Conservation (phyloP, 1,140 invertebrate genomes). For the Temnothorax longispinosus region DNA sequence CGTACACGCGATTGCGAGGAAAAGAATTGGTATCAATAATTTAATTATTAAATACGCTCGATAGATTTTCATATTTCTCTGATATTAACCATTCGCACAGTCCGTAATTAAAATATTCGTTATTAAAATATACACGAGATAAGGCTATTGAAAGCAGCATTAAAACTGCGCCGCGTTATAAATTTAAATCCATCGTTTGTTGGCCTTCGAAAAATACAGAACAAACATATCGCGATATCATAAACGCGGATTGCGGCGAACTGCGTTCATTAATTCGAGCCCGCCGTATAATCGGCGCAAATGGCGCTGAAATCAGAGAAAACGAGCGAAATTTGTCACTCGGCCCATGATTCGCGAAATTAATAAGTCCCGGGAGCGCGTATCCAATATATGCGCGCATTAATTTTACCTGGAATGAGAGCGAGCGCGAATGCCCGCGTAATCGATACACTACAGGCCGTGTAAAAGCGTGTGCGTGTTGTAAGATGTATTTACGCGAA, state of each 20-base stretch:
- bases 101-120: background rate
- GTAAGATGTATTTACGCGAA: slow-evolving; percentile 45
- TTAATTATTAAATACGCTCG: background rate
- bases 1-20: background rate
- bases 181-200: background rate
- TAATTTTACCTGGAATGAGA: slow-evolving; percentile 22
- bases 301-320: slow-evolving; percentile 51
- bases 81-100: background rate
- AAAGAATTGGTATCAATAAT: background rate
- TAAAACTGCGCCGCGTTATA: background rate
- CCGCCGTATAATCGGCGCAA: slow-evolving; percentile 45
- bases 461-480: background rate
- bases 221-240: background rate
- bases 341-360: slow-evolving; percentile 39
- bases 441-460: slow-evolving; percentile 41
- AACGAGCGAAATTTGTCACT: slow-evolving; percentile 20
- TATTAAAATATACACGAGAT: background rate
- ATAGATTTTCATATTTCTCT: background rate
- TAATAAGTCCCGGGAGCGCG: slow-evolving; percentile 42
- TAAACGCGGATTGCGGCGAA: background rate
- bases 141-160: background rate
- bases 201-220: background rate
- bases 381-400: slow-evolving; percentile 15
- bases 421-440: background rate
- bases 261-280: slow-evolving; percentile 57